Evolutionary conservation across 2,888 invertebrate species (phyloP), one percentile per base, ranked within the genome.

Genomic region (Cylloceria caligata): DNA sequence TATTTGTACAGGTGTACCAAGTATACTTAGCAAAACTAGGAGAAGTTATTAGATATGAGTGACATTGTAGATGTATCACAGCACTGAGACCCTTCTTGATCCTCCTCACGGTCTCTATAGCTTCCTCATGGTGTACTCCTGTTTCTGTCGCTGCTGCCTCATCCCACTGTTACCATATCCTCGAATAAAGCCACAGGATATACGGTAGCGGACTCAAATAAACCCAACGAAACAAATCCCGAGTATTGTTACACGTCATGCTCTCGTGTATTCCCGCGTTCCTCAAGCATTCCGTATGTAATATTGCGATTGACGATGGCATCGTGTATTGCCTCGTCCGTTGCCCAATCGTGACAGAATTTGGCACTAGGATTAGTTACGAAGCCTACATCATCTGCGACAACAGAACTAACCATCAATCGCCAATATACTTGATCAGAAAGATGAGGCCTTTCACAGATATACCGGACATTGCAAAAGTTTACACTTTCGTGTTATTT

Each of bases 141-240:
- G 11, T 34, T 75, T 67, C 65, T 13, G 13, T 52, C 11, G 36
- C 45, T 49, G 27, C 11, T 36, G 68, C 36, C 52, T 52, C 34
- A 7, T 24, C 11, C 11, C 55, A 11, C 55, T 27, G 42, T 69
- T 69, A 67, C 42, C 57, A 30, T 42, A 49, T 52, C 39, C 49
- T 79, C 21, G 72, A 67, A 67, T 60, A 49, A 79, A 79, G 47
- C 67, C 39, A 39, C 39, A 67, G 72, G 57, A 65, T 57, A 45
- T 30, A 68, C 62, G 52, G 39, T 49, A 67, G 60, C 64, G 60
- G 36, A 68, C 36, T 21, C 21, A 80, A 71, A 80, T 80, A 75
- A 71, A 75, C 71, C 47, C 75, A 49, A 64, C 49, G 74, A 75
- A 80, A 75, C 80, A 75, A 80, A 80, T 69, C 64, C 57, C 65